Percentiles rank a stretch among this genome's conserved stretches.
These are phyloP conservation scores for Sisyra terminalis DNA, from an alignment of 2,888 invertebrate species.

Conservation along the genomic window DNA sequence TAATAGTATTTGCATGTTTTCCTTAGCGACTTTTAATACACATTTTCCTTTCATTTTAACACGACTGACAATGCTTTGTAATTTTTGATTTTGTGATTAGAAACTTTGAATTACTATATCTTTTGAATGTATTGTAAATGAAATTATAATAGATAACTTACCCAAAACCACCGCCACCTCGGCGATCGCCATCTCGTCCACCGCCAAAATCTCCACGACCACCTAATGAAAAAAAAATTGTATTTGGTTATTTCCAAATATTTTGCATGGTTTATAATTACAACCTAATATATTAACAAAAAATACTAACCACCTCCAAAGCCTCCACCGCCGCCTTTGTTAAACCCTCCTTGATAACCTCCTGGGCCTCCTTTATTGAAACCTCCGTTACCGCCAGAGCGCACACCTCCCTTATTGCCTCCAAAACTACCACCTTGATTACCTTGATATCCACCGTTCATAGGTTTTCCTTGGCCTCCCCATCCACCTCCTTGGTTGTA, in stretches of 20 bases:
- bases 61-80: too few relatives aligned
- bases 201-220: slow-evolving; percentile 14
- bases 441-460: slow-evolving; percentile 5
- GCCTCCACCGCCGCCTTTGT: slow-evolving; percentile 11
- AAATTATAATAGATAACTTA: slow-evolving; percentile 24
- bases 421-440: slow-evolving; percentile 13
- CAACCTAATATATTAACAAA: not conserved
- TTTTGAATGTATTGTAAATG: too few relatives aligned
- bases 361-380: slow-evolving; percentile 14
- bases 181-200: slow-evolving; percentile 12
- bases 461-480: slow-evolving; percentile 1
- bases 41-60: too few relatives aligned
- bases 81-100: too few relatives aligned
- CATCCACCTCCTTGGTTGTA: slow-evolving; percentile 2
- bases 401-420: slow-evolving; percentile 13
- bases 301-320: slow-evolving; percentile 8
- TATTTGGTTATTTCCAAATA: too few relatives aligned
- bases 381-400: slow-evolving; percentile 17
- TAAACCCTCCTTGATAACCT: slow-evolving; percentile 11
- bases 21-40: too few relatives aligned
- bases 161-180: slow-evolving; percentile 31
- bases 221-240: slow-evolving; percentile 8
- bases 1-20: too few relatives aligned
- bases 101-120: too few relatives aligned
- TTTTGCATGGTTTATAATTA: not conserved